These are phyloP conservation scores for Psylliodes chrysocephalus DNA, from an alignment of 2,888 invertebrate species.

Conservation along the genomic window DNA sequence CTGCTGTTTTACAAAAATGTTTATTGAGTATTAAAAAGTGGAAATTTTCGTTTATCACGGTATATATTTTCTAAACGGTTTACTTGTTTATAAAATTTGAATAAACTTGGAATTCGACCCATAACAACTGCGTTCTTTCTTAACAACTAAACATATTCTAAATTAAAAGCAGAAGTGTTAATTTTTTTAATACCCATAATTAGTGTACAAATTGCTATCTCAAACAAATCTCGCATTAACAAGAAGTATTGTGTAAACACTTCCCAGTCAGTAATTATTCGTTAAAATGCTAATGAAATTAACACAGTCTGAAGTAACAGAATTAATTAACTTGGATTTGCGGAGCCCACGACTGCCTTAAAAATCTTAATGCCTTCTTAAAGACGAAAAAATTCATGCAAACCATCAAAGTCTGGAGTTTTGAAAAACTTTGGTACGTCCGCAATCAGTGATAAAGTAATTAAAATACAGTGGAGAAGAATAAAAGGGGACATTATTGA, in stretches of 20 bases:
- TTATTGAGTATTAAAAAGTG: too few species aligned
- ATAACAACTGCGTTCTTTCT: too few species aligned
- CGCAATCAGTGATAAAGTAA: conserved; percentile 40
- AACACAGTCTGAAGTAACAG: conserved; percentile 42
- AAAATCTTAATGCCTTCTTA: conserved; percentile 39
- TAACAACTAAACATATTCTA: too few species aligned
- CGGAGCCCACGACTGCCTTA: conserved; percentile 25
- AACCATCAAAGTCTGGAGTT: conserved; percentile 29
- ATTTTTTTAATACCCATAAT: conserved; percentile 41
- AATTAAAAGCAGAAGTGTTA: conserved; percentile 35
- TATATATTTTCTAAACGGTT: too few species aligned
- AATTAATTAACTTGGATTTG: conserved; percentile 40
- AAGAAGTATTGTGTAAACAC: conserved; percentile 45
- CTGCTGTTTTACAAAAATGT: too few species aligned
- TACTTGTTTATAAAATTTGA: too few species aligned
- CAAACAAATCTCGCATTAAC: conserved; percentile 45
- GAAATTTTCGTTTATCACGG: too few species aligned
- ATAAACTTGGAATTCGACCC: too few species aligned
- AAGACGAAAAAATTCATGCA: conserved; percentile 35
- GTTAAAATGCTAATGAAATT: conserved; percentile 51
- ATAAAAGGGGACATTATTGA: too few species aligned
- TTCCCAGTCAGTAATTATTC: conserved; percentile 47
- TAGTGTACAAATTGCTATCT: conserved; percentile 43
- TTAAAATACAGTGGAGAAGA: too few species aligned
- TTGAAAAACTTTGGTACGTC: conserved; percentile 34